Evolutionary conservation across 2,888 invertebrate species (phyloP).

Genomic region (Leptinotarsa rubiginosa): DNA sequence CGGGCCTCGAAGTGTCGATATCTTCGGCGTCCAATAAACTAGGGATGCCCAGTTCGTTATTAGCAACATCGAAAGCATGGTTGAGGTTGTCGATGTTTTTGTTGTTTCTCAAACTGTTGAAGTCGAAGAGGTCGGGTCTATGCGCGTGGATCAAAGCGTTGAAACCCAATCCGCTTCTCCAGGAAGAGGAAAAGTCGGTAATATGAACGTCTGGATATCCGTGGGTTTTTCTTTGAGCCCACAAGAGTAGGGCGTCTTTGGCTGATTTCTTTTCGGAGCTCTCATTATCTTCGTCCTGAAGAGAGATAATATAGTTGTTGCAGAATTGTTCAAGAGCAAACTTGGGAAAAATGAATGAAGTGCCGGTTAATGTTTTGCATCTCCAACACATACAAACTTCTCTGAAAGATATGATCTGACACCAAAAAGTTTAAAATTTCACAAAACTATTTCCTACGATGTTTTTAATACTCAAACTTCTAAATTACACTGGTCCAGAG

Average conservation of each 20-base stretch:
- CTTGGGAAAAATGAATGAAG: too few species aligned
- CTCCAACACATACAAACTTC: too few species aligned
- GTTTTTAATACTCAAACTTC: too few species aligned
- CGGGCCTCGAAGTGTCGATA: slow-evolving; percentile 92
- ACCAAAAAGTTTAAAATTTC: too few species aligned
- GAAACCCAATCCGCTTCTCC: slow-evolving; percentile 97
- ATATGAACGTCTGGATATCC: slow-evolving; percentile 92
- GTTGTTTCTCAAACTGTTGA: slow-evolving; percentile 80
- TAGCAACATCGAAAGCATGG: slow-evolving; percentile 96
- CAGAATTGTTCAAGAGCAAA: background rate
- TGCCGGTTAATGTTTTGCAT: too few species aligned
- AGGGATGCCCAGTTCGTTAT: slow-evolving; percentile 92
- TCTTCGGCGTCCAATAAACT: slow-evolving; percentile 95
- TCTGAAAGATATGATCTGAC: too few species aligned
- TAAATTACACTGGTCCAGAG: too few species aligned
- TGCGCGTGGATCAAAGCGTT: slow-evolving; percentile 99
- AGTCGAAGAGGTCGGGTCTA: slow-evolving; percentile 94
- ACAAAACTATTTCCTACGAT: too few species aligned
- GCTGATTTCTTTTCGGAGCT: slow-evolving; percentile 98
- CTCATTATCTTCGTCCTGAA: slow-evolving; percentile 92
- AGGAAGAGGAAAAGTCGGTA: slow-evolving; percentile 91
- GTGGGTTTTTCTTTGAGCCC: slow-evolving; percentile 98
- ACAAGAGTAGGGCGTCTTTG: slow-evolving; percentile 96
- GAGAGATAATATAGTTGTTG: slow-evolving; percentile 26
- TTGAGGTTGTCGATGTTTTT: slow-evolving; percentile 96